phyloP scores from a whole-genome alignment of 2,113 vertebrate genomes.

The Neogobius melanostomus region DNA sequence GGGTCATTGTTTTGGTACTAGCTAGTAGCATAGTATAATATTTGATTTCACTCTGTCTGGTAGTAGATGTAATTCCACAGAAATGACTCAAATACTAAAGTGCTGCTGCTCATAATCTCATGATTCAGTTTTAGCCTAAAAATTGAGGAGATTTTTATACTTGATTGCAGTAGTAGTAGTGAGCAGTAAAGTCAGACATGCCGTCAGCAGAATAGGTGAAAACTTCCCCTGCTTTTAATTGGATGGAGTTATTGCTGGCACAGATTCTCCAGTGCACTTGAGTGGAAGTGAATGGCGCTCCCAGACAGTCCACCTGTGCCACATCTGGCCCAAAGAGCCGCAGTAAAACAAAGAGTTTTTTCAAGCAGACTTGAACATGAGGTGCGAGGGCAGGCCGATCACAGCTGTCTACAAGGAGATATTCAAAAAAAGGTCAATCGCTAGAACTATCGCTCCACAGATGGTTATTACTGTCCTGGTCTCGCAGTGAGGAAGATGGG shows the following conservation, averaged over 20 bases:
- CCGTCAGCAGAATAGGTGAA: neutral
- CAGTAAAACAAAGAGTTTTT: constrained; percentile 16
- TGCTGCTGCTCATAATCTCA: neutral
- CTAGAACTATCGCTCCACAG: constrained; percentile 26
- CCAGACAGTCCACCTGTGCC: constrained; percentile 28
- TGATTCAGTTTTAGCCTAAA: neutral
- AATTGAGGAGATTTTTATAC: neutral
- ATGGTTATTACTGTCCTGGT: constrained; percentile 34
- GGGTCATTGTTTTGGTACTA: too few species aligned
- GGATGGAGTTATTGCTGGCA: constrained; percentile 4
- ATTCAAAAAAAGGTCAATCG: constrained; percentile 27
- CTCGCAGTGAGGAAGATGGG: constrained; percentile 50
- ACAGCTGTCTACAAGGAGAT: constrained; percentile 34
- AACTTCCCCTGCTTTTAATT: neutral
- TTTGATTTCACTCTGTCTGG: too few species aligned
- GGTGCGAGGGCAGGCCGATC: constrained; percentile 28
- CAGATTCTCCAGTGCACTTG: neutral
- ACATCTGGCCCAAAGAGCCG: constrained; percentile 5
- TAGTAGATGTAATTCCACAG: neutral
- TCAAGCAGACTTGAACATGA: constrained; percentile 9
- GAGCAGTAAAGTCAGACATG: neutral
- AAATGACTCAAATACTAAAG: neutral
- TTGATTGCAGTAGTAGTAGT: neutral
- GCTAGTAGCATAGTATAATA: too few species aligned
- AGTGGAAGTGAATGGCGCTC: constrained; percentile 33